Evolutionary conservation across 2,797 vertebrate genomes (phyloP).

Genomic region (Gymnoscopelus microlampas): DNA sequence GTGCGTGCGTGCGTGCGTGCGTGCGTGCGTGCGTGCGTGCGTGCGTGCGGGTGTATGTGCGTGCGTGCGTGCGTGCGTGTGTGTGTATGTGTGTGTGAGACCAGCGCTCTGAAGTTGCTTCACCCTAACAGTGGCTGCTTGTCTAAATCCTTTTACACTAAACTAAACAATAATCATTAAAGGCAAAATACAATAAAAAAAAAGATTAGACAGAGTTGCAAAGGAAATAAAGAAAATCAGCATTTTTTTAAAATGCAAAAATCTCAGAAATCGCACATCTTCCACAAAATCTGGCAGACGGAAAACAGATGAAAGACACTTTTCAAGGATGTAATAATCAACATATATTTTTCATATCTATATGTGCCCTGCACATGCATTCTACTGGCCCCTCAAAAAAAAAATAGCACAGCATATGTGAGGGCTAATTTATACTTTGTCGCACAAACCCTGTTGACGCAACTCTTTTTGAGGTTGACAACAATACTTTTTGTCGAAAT

Average conservation of each 20-base stretch:
- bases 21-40: conserved; percentile 24
- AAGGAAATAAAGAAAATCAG: conserved; percentile 43
- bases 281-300: conserved; percentile 37
- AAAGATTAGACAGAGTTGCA: conserved; percentile 48
- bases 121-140: conserved; percentile 48
- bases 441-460: too few relatives aligned
- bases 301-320: conserved; percentile 26
- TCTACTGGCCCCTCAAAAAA: conserved; percentile 70
- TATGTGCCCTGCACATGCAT: conserved; percentile 75
- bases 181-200: conserved; percentile 30
- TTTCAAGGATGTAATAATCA: conserved; percentile 46
- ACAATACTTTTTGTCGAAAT: too few relatives aligned
- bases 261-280: conserved; percentile 28
- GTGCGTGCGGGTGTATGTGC: conserved; percentile 34
- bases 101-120: conserved; percentile 37
- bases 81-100: conserved; percentile 18
- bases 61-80: conserved; percentile 25
- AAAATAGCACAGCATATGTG: conserved; percentile 44
- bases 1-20: conserved; percentile 41
- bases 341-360: conserved; percentile 58
- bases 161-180: conserved; percentile 43
- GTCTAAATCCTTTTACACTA: conserved; percentile 24
- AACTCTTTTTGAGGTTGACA: too few relatives aligned
- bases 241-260: conserved; percentile 39
- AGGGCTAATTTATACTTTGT: too few relatives aligned